Base-by-base conservation (phyloP, 2,113 vertebrate genomes). In the Delphinus delphis region DNA sequence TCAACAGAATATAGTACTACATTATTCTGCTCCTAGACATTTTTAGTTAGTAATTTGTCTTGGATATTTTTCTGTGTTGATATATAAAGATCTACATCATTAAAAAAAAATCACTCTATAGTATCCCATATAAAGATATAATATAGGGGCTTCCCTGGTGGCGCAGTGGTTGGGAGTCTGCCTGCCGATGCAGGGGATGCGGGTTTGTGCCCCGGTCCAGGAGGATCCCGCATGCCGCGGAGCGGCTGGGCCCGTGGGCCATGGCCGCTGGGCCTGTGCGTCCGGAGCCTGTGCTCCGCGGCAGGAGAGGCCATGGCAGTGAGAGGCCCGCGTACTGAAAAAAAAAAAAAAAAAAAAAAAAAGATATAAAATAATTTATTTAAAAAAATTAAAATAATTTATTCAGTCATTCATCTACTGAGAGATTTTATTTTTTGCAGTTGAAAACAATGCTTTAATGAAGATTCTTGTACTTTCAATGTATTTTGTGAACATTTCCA, bases 361-460 rank as follows among this genome's bases (percentile, higher is more conserved):
- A 41, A 41, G 6, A 41, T 7, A 60, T 33, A 36, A 84, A 94
- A 53, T 36, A 77, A 36, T 86, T 26, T 58, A 62, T 23, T 60
- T 33, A 1, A 76, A 76, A 76, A 76, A 33, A 15, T 5, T 44
- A 36, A 84, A 94, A 67, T 23, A 77, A 33, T 90, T 18, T 41
- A 38, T 68, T 21, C 44, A 58, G 28, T 92, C 36, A 65, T 65
- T 93, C 12, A 67, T 9, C 65, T 86, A 41, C 33, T 10, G 20
- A 71, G 33, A 8, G 28, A n/a, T 82, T 11, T 86, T 80, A 70
- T 80, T 70, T 38, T 85, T 84, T 81, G 47, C 31, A 71, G 53
- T 96, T 91, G 41, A 93, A 84, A 85, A 86, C 4, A 91, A 23
- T 67, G 15, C 7, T 92, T 89, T 58, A 71, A 55, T 93, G 25